These are phyloP conservation scores for Euschistus heros DNA, from an alignment of 1,140 invertebrate genomes.

Conservation along the genomic window DNA sequence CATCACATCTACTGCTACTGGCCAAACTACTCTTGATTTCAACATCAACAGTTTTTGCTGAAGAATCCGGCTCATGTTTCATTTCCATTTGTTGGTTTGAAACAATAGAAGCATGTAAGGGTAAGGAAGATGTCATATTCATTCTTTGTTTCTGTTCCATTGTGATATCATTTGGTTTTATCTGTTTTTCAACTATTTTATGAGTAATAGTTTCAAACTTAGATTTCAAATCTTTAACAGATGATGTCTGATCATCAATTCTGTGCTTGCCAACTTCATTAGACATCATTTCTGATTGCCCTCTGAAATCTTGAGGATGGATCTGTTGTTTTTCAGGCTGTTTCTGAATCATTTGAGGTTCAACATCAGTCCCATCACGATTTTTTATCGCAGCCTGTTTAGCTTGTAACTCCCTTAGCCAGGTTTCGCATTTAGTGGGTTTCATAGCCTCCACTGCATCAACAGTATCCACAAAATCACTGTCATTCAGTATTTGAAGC, in stretches of 20 bases:
- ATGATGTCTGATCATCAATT: constrained; percentile 23
- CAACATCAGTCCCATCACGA: constrained; percentile 2
- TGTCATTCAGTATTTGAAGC: constrained; percentile 45
- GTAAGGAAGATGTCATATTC: background rate
- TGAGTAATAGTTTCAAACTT: constrained; percentile 61
- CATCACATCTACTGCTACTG: constrained; percentile 21
- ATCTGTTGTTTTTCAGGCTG: background rate
- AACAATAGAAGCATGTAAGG: background rate
- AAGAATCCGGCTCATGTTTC: constrained; percentile 23
- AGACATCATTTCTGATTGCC: background rate
- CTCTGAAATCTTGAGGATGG: background rate
- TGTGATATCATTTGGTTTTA: constrained; percentile 7
- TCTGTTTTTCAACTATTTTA: constrained; percentile 22
- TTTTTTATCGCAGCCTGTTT: constrained; percentile 46
- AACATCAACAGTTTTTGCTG: constrained; percentile 16
- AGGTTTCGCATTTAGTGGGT: constrained; percentile 44
- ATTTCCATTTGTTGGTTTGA: constrained; percentile 16
- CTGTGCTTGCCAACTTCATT: background rate
- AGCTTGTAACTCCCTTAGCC: constrained; percentile 66
- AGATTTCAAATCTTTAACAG: constrained; percentile 67
- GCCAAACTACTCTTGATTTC: constrained; percentile 22
- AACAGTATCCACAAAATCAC: constrained; percentile 23
- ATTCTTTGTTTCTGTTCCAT: background rate
- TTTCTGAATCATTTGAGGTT: background rate
- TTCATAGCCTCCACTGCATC: constrained; percentile 34